Evolutionary conservation across 2,113 vertebrate genomes (phyloP).

Genomic region (Paramormyrops kingsleyae): DNA sequence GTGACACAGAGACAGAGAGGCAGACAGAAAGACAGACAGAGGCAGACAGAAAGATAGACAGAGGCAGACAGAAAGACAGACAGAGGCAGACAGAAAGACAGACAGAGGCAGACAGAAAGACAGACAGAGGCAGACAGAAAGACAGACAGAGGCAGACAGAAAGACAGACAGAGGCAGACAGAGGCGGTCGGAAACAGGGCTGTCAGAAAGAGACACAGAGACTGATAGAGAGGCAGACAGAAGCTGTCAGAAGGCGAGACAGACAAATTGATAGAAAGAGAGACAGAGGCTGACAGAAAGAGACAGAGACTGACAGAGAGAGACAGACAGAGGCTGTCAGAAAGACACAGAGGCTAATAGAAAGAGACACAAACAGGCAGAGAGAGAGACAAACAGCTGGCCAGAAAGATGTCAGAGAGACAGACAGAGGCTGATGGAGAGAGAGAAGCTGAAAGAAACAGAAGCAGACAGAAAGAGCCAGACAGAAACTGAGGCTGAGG

Average conservation of each 20-base stretch:
- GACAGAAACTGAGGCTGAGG: not conserved
- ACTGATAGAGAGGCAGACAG: not conserved
- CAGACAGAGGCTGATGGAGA: not conserved
- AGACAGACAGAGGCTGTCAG: not conserved
- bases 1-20: not conserved
- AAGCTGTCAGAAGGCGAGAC: not conserved
- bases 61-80: not conserved
- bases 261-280: not conserved
- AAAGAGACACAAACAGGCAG: not conserved
- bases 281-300: not conserved
- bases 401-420: not conserved
- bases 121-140: not conserved
- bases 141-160: not conserved
- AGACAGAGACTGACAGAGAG: not conserved
- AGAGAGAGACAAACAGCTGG: not conserved
- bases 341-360: not conserved
- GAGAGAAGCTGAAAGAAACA: not conserved
- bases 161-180: not conserved
- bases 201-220: not conserved
- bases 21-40: not conserved
- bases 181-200: not conserved
- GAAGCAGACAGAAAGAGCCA: not conserved
- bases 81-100: not conserved
- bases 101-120: not conserved
- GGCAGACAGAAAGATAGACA: not conserved